A percentile compares a stretch with the other conserved stretches of the same genome.
Evolutionary conservation across 2,888 invertebrate species (phyloP).

Genomic region (Agrochola litura): DNA sequence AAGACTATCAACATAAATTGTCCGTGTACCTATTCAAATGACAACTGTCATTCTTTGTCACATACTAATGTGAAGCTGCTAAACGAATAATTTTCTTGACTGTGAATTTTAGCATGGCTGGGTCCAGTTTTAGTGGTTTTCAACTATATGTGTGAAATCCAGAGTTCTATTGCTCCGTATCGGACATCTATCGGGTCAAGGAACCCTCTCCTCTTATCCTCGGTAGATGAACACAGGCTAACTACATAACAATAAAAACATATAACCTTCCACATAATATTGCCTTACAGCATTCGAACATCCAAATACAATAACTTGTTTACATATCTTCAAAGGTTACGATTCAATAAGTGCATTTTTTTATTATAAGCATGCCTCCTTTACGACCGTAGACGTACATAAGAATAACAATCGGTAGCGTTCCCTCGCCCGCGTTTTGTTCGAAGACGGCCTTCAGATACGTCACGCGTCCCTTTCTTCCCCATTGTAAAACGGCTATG

Average conservation of each 20-base stretch:
- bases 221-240: neutral
- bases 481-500: slow-evolving; percentile 73
- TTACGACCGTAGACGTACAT: slow-evolving; percentile 66
- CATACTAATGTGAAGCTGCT: neutral
- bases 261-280: slow-evolving; percentile 26
- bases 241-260: slow-evolving; percentile 29
- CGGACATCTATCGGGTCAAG: neutral
- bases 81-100: neutral
- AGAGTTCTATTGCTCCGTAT: neutral
- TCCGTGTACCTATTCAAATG: neutral
- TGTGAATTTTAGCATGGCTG: neutral
- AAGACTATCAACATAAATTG: neutral
- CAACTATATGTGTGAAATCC: neutral
- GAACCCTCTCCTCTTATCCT: neutral
- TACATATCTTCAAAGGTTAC: slow-evolving; percentile 75
- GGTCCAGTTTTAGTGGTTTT: neutral
- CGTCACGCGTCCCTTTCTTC: slow-evolving; percentile 77
- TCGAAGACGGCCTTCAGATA: slow-evolving; percentile 79
- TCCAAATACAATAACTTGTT: slow-evolving; percentile 64
- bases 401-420: slow-evolving; percentile 84
- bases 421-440: slow-evolving; percentile 83
- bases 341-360: slow-evolving; percentile 82
- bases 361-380: slow-evolving; percentile 71
- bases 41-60: neutral
- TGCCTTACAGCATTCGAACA: slow-evolving; percentile 11